phyloP scores from a whole-genome alignment of 2,888 invertebrate species.

The Augiades crinisus region DNA sequence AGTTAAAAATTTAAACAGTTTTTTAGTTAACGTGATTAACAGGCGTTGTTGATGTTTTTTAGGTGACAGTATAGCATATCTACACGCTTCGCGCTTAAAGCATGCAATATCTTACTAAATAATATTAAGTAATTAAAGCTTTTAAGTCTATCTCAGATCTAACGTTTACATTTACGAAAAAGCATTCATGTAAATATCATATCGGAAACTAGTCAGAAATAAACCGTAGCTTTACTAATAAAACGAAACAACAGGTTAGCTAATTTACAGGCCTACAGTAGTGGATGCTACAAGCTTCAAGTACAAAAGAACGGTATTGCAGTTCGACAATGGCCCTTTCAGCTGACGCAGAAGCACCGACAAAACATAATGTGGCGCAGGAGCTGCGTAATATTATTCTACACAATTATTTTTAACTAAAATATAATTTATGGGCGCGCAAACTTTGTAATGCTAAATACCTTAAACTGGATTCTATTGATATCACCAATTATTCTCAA shows the following conservation, averaged over 20 bases:
- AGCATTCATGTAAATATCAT: background rate
- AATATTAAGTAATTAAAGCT: no score
- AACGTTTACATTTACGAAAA: background rate
- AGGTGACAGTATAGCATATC: no score
- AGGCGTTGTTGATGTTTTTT: no score
- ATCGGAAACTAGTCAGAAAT: background rate
- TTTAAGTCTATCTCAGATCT: background rate
- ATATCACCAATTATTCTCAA: no score
- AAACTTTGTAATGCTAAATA: no score
- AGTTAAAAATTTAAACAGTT: no score
- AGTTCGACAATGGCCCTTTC: conserved; percentile 52
- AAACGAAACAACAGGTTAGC: conserved; percentile 4
- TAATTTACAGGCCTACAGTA: conserved; percentile 14
- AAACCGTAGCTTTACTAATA: background rate
- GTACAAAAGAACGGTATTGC: conserved; percentile 32
- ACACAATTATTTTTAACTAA: no score
- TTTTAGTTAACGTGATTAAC: no score
- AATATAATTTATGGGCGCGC: no score
- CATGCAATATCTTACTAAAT: no score
- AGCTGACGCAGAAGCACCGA: conserved; percentile 49
- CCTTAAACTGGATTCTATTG: no score
- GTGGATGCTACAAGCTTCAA: conserved; percentile 30
- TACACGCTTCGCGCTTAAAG: no score
- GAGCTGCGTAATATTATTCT: conserved; percentile 30
- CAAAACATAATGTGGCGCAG: conserved; percentile 36